Evolutionary conservation across 53 echinoderm and acorn worm genomes (phyloP).

Genomic region (Holothuria leucospilota): DNA sequence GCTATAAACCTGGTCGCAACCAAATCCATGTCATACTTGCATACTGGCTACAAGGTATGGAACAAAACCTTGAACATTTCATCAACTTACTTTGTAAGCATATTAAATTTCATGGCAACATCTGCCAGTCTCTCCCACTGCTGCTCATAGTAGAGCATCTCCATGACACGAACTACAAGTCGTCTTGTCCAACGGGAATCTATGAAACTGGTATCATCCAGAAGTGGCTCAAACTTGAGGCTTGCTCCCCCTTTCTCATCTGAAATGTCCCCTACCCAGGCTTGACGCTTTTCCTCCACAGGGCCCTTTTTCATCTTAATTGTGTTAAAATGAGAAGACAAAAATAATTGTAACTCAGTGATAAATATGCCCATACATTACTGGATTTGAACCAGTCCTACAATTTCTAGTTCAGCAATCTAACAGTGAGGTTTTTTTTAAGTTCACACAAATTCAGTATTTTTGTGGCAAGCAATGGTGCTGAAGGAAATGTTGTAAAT

Average conservation of each 20-base stretch:
- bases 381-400: too few relatives aligned
- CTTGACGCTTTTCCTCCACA: constrained; percentile 36
- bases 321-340: not conserved
- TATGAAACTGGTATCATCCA: constrained; percentile 87
- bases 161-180: constrained; percentile 86
- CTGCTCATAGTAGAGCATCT: constrained; percentile 96
- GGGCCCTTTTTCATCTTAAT: constrained; percentile 10
- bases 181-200: constrained; percentile 93
- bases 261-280: constrained; percentile 84
- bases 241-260: constrained; percentile 97
- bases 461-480: too few relatives aligned
- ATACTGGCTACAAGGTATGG: too few relatives aligned
- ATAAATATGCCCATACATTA: not conserved
- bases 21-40: too few relatives aligned
- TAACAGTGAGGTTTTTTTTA: too few relatives aligned
- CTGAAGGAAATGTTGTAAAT: too few relatives aligned
- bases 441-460: too few relatives aligned
- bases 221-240: constrained; percentile 85
- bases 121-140: constrained; percentile 95
- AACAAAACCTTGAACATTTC: too few relatives aligned
- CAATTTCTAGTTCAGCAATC: too few relatives aligned
- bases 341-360: not conserved
- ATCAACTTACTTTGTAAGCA: constrained; percentile 79
- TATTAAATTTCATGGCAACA: constrained; percentile 96
- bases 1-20: too few relatives aligned